Conservation (phyloP, 1,140 invertebrate genomes). For the Chionoecetes opilio region DNA sequence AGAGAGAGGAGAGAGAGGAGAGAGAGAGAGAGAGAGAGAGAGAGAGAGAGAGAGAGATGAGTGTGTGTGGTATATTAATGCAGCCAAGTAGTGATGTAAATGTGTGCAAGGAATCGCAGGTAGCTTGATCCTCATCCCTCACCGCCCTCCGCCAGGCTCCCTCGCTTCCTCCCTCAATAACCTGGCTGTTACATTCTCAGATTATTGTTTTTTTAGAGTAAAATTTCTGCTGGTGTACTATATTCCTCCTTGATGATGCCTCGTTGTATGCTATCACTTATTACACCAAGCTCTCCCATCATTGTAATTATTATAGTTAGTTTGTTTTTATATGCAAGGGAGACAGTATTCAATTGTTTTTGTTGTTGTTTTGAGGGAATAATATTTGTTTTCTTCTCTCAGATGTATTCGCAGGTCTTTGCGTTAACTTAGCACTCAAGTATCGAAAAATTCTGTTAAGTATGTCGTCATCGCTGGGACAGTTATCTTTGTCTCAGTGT, state of each 20-base stretch:
- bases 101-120: too few species aligned
- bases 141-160: background rate
- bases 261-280: background rate
- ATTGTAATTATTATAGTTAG: background rate
- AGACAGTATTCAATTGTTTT: background rate
- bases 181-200: background rate
- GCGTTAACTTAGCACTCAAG: background rate
- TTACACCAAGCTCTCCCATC: background rate
- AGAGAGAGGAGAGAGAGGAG: too few species aligned
- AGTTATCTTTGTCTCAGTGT: background rate
- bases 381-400: too few species aligned
- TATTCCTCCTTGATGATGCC: background rate
- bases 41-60: too few species aligned
- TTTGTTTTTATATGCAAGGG: background rate
- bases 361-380: background rate
- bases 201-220: background rate
- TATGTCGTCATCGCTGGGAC: background rate
- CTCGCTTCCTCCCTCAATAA: background rate
- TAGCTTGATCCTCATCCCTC: background rate
- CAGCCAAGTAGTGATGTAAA: too few species aligned
- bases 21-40: too few species aligned
- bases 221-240: background rate
- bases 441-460: background rate
- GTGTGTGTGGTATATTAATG: too few species aligned
- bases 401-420: background rate